Evolutionary conservation across 2,888 invertebrate genomes (phyloP).

Genomic region (Ypsolopha sequella): DNA sequence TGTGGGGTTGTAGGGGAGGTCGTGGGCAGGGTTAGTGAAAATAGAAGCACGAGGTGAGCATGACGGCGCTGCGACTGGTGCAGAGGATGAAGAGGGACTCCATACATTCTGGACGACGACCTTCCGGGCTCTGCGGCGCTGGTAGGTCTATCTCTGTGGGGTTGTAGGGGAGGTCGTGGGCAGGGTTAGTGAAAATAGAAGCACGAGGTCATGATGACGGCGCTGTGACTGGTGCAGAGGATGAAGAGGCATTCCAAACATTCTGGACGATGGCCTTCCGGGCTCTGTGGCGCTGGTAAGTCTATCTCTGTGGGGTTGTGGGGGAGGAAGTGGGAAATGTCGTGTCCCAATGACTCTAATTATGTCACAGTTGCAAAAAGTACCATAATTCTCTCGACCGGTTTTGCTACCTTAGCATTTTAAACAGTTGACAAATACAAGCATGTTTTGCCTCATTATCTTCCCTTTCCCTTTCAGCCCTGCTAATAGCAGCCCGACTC

Average conservation of each 20-base stretch:
- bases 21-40: no score
- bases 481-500: constrained; percentile 93
- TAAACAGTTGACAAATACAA: no score
- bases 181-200: constrained; percentile 91
- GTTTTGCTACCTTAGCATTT: no score
- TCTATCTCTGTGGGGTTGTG: no score
- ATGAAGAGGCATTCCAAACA: constrained; percentile 99
- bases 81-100: constrained; percentile 99
- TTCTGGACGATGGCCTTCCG: constrained; percentile 95
- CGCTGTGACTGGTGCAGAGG: constrained; percentile 91
- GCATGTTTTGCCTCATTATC: no score
- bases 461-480: constrained; percentile 71
- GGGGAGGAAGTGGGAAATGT: no score
- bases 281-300: constrained; percentile 96
- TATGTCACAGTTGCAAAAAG: no score
- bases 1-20: no score
- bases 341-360: no score
- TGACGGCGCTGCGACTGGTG: constrained; percentile 93
- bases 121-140: constrained; percentile 98
- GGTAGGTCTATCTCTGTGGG: constrained; percentile 77
- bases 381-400: no score
- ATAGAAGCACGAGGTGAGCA: constrained; percentile 94
- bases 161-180: no score
- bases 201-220: constrained; percentile 96
- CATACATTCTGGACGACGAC: constrained; percentile 94